Evolutionary conservation across 1,140 invertebrate species (phyloP), one percentile per base, ranked within the genome.

Genomic region (Anastrepha obliqua): DNA sequence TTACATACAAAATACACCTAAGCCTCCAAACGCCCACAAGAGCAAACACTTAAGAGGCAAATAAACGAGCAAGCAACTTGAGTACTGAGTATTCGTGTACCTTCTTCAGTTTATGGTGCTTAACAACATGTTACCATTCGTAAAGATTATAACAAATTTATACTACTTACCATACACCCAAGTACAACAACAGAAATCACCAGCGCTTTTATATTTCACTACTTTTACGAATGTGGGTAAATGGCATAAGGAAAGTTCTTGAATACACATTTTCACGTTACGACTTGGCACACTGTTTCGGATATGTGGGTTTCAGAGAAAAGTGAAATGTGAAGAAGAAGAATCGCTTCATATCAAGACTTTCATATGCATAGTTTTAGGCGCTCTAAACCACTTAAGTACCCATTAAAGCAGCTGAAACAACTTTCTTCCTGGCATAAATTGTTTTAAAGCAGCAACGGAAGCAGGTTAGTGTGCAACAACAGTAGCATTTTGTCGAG

Each of bases 91-190:
- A 55, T 1, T 47, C 51, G 20, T 81, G 47, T n/a, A 58, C 17
- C 70, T 17, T 62, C 60, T 74, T 29, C 74, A 29, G 17, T 81
- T 42, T 55, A 55, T 11, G 29, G 17, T 81, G 11, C 74, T 81
- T 81, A 55, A 81, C 44, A 81, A 81, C 74, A 81, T 81, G 74
- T 81, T 81, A 13, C 74, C 74, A 81, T 81, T 81, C 74, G 44
- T 11, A 47, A 29, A 81, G 74, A 81, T 81, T 81, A 81, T 81
- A 3, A 81, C 20, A 81, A 81, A 81, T 81, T 81, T 81, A 81
- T 58, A 29, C 29, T 29, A 29, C 29, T 29, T 29, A 29, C 29
- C 29, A 62, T 62, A 62, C 8, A 62, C 60, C 9, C 0, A 62
- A 4, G 60, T n/a, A 62, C 13, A 62, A 62, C n/a, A 62, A n/a